These are phyloP conservation scores for Eulemur mongoz DNA, from an alignment of 2,797 vertebrate species.

Conservation along the genomic window DNA sequence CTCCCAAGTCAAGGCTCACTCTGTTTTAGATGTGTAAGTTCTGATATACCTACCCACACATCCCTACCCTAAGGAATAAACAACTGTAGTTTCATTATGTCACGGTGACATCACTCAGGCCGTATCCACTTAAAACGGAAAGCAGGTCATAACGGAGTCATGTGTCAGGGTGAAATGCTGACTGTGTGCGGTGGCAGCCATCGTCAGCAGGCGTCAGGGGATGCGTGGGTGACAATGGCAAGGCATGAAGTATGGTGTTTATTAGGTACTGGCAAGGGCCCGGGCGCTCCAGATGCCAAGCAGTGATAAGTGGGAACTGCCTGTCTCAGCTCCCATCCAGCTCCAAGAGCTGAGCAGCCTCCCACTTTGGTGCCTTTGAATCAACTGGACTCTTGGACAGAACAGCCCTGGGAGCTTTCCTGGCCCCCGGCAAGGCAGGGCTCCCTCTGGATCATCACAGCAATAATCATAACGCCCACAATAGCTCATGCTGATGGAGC, in stretches of 20 bases:
- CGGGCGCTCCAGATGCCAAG: constrained; percentile 53
- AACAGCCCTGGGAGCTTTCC: background rate
- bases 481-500: background rate
- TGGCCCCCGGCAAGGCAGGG: background rate
- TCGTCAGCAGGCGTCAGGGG: constrained; percentile 21
- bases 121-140: background rate
- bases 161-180: constrained; percentile 54
- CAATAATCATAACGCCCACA: background rate
- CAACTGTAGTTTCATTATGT: constrained; percentile 9
- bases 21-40: background rate
- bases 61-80: background rate
- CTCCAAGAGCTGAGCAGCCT: constrained; percentile 22
- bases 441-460: background rate
- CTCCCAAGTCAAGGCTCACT: background rate
- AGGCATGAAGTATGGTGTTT: constrained; percentile 71
- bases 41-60: background rate
- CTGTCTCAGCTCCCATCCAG: constrained; percentile 45
- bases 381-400: background rate
- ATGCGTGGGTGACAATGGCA: constrained; percentile 52
- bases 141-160: constrained; percentile 44
- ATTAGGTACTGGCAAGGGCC: constrained; percentile 68
- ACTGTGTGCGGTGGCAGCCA: constrained; percentile 8
- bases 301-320: constrained; percentile 54
- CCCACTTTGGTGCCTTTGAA: background rate
- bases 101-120: background rate